Percentiles rank a stretch among this genome's conserved stretches.
These are phyloP conservation scores for Adelphocoris suturalis DNA, from an alignment of 2,888 invertebrate species.

Conservation along the genomic window DNA sequence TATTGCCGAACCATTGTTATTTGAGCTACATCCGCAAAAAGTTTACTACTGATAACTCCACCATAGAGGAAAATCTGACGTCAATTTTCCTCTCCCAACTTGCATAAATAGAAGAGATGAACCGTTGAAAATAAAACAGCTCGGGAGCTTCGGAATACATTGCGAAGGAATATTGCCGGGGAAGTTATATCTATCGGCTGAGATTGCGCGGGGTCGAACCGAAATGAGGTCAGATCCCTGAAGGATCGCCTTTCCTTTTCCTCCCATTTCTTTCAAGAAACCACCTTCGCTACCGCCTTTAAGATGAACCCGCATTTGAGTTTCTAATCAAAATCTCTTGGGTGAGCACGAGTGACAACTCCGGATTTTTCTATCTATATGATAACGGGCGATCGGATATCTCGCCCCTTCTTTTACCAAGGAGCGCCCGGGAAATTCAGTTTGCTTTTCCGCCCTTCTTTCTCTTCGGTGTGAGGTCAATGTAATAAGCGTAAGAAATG, in stretches of 20 bases:
- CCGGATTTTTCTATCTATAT: conserved; percentile 10
- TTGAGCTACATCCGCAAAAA: too few relatives aligned
- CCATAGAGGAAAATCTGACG: too few relatives aligned
- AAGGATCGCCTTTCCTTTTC: not conserved
- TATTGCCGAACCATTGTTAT: too few relatives aligned
- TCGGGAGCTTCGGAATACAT: conserved; percentile 25
- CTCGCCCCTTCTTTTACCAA: not conserved
- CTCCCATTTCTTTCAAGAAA: not conserved
- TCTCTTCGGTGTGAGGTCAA: too few relatives aligned
- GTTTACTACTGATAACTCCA: too few relatives aligned
- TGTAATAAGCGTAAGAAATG: too few relatives aligned
- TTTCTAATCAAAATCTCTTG: conserved; percentile 15
- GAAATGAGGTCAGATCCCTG: conserved; percentile 19
- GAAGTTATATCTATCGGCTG: conserved; percentile 31
- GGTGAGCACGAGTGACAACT: conserved; percentile 20
- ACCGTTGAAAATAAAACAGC: conserved; percentile 29
- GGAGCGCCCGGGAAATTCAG: too few relatives aligned
- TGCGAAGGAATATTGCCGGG: conserved; percentile 5
- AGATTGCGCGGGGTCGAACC: conserved; percentile 5
- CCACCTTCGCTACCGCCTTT: not conserved
- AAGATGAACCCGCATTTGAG: conserved; percentile 2
- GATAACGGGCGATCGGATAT: conserved; percentile 1
- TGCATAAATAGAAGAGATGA: not conserved
- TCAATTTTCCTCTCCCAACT: too few relatives aligned
- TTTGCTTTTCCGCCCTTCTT: too few relatives aligned